Base-by-base conservation (phyloP, 2,888 invertebrate species). In the Meta bourneti region DNA sequence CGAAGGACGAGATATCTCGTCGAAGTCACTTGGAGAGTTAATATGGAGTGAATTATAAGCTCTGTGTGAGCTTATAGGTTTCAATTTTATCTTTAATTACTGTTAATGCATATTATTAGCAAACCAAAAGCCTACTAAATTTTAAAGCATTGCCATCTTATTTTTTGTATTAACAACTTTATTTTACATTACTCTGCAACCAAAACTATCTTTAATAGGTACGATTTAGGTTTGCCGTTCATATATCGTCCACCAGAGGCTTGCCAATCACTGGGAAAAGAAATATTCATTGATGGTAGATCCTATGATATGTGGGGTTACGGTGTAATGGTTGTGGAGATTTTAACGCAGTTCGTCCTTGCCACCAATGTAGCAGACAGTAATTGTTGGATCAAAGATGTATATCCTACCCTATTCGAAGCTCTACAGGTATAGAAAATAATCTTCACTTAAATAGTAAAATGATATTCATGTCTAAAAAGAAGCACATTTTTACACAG, bases 231-330 rank as follows among this genome's bases (percentile, higher is more conserved):
- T 6, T 16, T 86, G 9, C 85, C 85, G 7, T 86, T 77, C 51
- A 86, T 86, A 7, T 86, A 86, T 49, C 85, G 85, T 2, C 85
- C 85, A 0, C 85, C 85, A 0, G 85, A 86, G 77, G 85, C 85
- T 11, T 86, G 85, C 20, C 74, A 34, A 2, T 61, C 81, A 1
- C 20, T 54, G 6, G 71, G 79, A 8, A 49, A 52, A 7, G 49
- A 74, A 11, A 74, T 81, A 4, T 8, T 6, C 6, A n/a, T 88
- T 19, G 81, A 88, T 7, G 88, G 88, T 7, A 48, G 70, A 19
- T 13, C 88, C 0, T 88, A 74, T 16, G 88, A 88, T 48, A 54
- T 72, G 74, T 88, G 88, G 88, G 74, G 88, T 9, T 88, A 54
- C 20, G 88, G 88, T 1, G 54, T 81, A 7, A 88, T 88, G 88